phyloP scores from a whole-genome alignment of 2,888 invertebrate genomes.

The Apodemia mormo region DNA sequence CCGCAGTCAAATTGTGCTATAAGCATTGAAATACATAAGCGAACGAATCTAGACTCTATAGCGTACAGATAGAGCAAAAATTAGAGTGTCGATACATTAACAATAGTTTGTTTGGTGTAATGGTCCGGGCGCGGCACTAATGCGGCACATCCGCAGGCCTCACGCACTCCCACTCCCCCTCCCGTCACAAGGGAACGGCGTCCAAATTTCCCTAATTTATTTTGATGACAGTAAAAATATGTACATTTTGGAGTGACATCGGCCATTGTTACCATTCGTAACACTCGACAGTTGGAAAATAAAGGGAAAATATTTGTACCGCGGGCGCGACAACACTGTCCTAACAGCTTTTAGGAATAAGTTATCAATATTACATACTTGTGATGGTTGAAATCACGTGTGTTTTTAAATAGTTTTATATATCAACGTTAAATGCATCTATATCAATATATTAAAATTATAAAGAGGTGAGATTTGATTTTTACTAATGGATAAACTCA shows the following conservation, averaged over 20 bases:
- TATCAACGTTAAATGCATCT: no score
- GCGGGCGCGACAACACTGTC: no score
- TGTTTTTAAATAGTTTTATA: no score
- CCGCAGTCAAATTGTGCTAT: conserved; percentile 37
- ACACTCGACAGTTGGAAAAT: neutral
- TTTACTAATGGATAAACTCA: no score
- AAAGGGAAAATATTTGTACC: neutral
- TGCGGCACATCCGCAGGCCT: conserved; percentile 53
- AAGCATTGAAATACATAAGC: neutral
- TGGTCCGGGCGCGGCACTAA: conserved; percentile 52
- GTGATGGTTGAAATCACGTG: no score
- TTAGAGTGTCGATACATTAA: conserved; percentile 12
- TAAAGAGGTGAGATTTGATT: no score
- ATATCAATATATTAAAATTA: no score
- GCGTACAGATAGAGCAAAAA: neutral
- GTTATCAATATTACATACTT: no score
- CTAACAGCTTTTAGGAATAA: no score
- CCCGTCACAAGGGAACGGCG: conserved; percentile 29
- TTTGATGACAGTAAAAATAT: conserved; percentile 36
- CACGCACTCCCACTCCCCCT: conserved; percentile 22
- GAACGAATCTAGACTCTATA: conserved; percentile 21
- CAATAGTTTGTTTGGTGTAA: conserved; percentile 43
- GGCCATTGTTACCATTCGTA: conserved; percentile 26
- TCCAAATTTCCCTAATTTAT: conserved; percentile 43
- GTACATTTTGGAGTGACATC: conserved; percentile 35